Evolutionary conservation across 2,797 vertebrate genomes (phyloP), one percentile per base, ranked within the genome.

Genomic region (Amniataba percoides): DNA sequence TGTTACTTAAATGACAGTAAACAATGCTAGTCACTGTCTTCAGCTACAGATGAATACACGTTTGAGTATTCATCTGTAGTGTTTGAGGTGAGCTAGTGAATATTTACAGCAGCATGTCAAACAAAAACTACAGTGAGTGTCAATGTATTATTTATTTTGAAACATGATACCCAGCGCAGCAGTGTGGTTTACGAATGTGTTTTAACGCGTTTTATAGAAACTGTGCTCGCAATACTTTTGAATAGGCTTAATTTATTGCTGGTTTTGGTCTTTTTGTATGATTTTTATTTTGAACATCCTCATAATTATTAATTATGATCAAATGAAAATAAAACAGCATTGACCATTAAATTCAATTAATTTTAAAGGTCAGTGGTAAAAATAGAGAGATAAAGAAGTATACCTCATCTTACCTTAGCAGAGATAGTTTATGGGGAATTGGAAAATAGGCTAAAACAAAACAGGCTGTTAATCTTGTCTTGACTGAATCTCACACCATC

Each of bases 391-490:
- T 7, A 16, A 25, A 16, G 27, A 39, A 25, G 36, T 16, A 19
- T 0, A 27, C 16, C 19, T 1, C 23, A 27, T 73, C 11, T 57
- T 19, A 16, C 6, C 7, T 34, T 34, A 48, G 11, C 39, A 21
- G 18, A 45, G 21, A 53, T 15, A 8, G 0, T 51, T 67, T 48
- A 48, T 51, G 40, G 68, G 4, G 6, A 66, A 36, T 2, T 46
- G 39, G 67, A 21, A 23, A 61, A 61, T 39, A 58, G 13, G 0
- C 11, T 6, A 62, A 74, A 76, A 43, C 42, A 12, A 45, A 74
- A 16, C n/a, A 39, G 23, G 15, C 45, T 67, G 3, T 52, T 45
- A 34, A 19, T 63, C 27, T 70, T 56, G 46, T 67, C 36, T 51
- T 43, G 18, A 39, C 59, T 67, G n/a, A 72, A 18, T 53, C 15